Percentiles rank a stretch among this genome's conserved stretches.
phyloP scores from a whole-genome alignment of 2,113 vertebrate genomes.

The Lepisosteus oculatus region DNA sequence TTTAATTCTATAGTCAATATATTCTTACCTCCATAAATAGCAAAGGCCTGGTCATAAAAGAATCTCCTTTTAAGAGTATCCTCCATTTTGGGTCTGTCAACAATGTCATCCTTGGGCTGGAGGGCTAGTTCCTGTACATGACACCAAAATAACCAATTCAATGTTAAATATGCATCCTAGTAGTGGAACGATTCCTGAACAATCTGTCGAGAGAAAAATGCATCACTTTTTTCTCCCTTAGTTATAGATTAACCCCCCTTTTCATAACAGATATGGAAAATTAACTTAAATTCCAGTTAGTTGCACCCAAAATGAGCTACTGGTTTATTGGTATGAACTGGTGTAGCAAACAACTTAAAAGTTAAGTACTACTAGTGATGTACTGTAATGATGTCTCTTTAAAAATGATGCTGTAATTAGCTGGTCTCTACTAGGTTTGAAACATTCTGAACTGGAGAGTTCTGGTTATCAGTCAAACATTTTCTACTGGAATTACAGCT shows the following conservation, averaged over 20 bases:
- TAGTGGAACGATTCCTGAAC: neutral
- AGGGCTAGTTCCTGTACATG: conserved; percentile 80
- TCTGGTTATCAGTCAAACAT: too few species aligned
- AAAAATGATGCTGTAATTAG: too few species aligned
- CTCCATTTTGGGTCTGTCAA: conserved; percentile 95
- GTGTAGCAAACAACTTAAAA: too few species aligned
- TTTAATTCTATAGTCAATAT: too few species aligned
- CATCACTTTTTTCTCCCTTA: neutral
- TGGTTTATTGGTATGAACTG: neutral
- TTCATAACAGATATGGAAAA: neutral
- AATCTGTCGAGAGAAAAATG: too few species aligned
- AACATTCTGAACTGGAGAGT: too few species aligned
- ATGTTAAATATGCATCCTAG: neutral
- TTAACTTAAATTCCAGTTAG: neutral
- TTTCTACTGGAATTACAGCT: too few species aligned
- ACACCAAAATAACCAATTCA: neutral
- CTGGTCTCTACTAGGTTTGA: too few species aligned
- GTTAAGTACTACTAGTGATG: too few species aligned
- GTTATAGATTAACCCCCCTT: neutral
- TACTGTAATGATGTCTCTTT: too few species aligned
- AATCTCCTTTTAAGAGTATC: conserved; percentile 95
- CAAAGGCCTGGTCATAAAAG: conserved; percentile 97
- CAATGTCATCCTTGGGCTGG: conserved; percentile 92
- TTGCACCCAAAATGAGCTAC: neutral
- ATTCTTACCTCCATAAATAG: conserved; percentile 91